Evolutionary conservation across 2,113 vertebrate species (phyloP).

Genomic region (Chloropsis cyanopogon): DNA sequence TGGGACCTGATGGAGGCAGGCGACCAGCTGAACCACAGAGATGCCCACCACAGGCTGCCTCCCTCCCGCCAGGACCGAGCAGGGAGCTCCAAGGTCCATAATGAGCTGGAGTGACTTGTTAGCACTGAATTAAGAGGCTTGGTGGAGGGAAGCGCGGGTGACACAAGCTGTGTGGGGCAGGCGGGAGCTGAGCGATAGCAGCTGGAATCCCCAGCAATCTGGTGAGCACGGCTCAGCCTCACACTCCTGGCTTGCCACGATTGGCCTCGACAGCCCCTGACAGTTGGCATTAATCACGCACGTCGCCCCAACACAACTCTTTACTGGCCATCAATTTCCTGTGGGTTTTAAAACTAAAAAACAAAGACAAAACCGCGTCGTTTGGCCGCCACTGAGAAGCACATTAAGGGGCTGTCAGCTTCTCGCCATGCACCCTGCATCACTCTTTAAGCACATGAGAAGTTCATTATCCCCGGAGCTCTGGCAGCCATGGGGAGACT

Average conservation of each 20-base stretch:
- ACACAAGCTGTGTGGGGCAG: constrained; percentile 59
- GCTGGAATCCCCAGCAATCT: constrained; percentile 5
- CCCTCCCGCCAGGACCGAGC: rapidly evolving
- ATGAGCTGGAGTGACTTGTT: neutral
- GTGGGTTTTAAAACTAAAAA: constrained; percentile 74
- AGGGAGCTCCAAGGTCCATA: neutral
- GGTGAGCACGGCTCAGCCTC: neutral
- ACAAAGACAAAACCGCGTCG: constrained; percentile 73
- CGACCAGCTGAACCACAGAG: neutral
- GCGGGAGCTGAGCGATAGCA: neutral
- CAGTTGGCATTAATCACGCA: constrained; percentile 85
- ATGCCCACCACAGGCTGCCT: neutral
- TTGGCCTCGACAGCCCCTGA: constrained; percentile 76
- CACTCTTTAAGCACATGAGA: constrained; percentile 89
- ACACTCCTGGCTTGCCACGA: neutral
- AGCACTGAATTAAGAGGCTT: constrained; percentile 1
- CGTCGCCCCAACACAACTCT: constrained; percentile 80
- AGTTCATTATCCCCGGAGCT: constrained; percentile 83
- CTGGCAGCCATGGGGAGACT: constrained; percentile 67
- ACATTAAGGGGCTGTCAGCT: constrained; percentile 86
- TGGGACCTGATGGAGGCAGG: neutral
- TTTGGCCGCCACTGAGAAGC: constrained; percentile 78
- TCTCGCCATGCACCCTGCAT: constrained; percentile 82
- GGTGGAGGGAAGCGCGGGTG: neutral
- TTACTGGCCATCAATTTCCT: constrained; percentile 82